Evolutionary conservation across 2,888 invertebrate genomes (phyloP).

Genomic region (Cacoxenus indagator): DNA sequence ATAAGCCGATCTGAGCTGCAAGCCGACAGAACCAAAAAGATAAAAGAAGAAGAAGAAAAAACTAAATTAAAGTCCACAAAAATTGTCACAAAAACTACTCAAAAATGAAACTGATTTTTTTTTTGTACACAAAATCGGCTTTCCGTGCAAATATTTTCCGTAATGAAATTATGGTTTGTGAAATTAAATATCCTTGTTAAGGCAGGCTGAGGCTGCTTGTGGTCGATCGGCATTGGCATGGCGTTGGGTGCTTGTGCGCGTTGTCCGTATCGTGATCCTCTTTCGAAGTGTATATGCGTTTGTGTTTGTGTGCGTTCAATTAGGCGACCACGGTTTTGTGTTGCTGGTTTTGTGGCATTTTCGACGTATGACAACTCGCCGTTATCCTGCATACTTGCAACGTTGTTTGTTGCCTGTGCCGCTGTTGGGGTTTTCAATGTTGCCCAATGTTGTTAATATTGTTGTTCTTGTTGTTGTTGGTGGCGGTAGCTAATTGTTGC

Average conservation of each 20-base stretch:
- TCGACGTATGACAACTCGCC: constrained; percentile 8
- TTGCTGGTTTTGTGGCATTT: constrained; percentile 20
- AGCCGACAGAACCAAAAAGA: neutral
- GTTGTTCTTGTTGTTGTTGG: neutral
- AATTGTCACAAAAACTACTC: neutral
- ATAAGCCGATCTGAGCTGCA: constrained; percentile 8
- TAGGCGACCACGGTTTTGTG: constrained; percentile 22
- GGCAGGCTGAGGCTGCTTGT: constrained; percentile 12
- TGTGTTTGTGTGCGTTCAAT: constrained; percentile 11
- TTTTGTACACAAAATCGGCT: neutral
- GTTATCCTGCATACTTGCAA: neutral
- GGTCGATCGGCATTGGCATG: neutral
- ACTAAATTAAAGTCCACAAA: neutral
- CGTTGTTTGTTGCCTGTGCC: neutral
- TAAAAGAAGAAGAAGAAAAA: neutral
- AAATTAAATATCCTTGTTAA: constrained; percentile 52
- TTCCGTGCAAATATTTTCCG: constrained; percentile 9
- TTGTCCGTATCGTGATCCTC: neutral
- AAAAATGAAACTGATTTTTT: neutral
- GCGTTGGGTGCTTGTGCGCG: constrained; percentile 5
- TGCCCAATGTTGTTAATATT: neutral
- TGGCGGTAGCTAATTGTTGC: constrained; percentile 13
- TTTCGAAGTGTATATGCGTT: neutral
- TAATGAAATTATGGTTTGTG: constrained; percentile 53
- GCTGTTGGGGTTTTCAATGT: neutral